Evolutionary conservation across 1,140 invertebrate species (phyloP), one percentile per base, ranked within the genome.

Genomic region (Drosophila mayri): DNA sequence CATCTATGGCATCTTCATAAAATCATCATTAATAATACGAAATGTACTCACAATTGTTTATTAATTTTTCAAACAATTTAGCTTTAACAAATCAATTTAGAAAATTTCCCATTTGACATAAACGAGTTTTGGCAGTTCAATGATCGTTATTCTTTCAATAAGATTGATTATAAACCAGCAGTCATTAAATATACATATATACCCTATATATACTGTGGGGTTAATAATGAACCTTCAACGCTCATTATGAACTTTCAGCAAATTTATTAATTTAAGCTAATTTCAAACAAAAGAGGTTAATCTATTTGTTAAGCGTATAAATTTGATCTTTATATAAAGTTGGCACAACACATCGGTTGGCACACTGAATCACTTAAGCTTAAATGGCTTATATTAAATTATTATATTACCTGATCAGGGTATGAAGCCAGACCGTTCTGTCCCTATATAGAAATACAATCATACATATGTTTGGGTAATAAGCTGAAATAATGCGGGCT

Each of bases 71-170:
- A 57, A 11, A 16, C 49, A 71, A 71, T 71, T 47, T 25, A 70
- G 35, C 25, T 32, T 38, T 66, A 66, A 70, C 38, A 66, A 65
- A 70, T 57, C 67, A 70, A 46, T 70, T 47, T 55, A 37, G 32
- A 28, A 55, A 54, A 22, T 52, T 64, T 40, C 32, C 18, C 9
- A 54, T 38, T 70, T 44, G 12, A 11, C 35, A 67, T 41, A 49
- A 67, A 71, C 67, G 10, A 28, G 65, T 70, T 72, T 71, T 35
- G 8, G 4, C 30, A 72, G 68, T 72, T 72, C 65, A 72, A 59
- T 40, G 65, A 58, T 72, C 68, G 49, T 58, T 58, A 44, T 35
- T 50, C 32, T 25, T 50, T 37, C 30, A 16, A 12, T 32, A 37
- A 54, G 50, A 54, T 54, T 46, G 16, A 67, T 52, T 20, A 35